Percentiles rank a stretch among this genome's conserved stretches.
phyloP scores from a whole-genome alignment of 1,140 invertebrate genomes.

The Apocrypta bakeri region DNA sequence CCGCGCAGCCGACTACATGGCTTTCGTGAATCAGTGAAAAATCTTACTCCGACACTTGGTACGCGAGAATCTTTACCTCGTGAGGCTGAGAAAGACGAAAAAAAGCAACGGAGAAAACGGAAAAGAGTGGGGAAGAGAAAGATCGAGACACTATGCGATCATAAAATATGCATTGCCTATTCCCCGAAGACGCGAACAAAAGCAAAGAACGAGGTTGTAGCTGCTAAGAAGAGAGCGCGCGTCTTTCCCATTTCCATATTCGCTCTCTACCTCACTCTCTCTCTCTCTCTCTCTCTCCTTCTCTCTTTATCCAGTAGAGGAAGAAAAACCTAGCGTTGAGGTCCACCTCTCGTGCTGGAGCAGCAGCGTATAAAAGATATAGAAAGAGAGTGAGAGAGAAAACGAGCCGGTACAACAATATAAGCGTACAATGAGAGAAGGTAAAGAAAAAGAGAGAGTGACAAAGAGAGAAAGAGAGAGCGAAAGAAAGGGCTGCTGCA shows the following conservation, averaged over 20 bases:
- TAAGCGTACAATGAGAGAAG: background rate
- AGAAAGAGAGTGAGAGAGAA: slow-evolving; percentile 25
- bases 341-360: background rate
- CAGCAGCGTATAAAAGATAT: slow-evolving; percentile 1
- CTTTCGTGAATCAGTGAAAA: slow-evolving; percentile 49
- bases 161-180: slow-evolving; percentile 72
- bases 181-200: slow-evolving; percentile 60
- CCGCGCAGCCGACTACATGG: slow-evolving; percentile 53
- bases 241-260: slow-evolving; percentile 66
- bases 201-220: slow-evolving; percentile 59
- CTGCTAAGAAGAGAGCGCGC: slow-evolving; percentile 44
- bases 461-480: background rate
- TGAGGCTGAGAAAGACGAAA: slow-evolving; percentile 35
- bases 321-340: background rate
- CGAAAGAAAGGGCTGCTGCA: background rate
- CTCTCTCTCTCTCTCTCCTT: background rate
- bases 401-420: background rate
- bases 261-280: slow-evolving; percentile 4
- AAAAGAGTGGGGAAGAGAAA: slow-evolving; percentile 29
- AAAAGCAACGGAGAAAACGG: slow-evolving; percentile 53
- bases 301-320: background rate
- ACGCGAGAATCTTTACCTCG: slow-evolving; percentile 49
- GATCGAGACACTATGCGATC: slow-evolving; percentile 56
- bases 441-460: slow-evolving; percentile 18
- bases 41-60: slow-evolving; percentile 20